Base-by-base conservation (phyloP, 2,888 invertebrate species). In the Cantharis rufa region DNA sequence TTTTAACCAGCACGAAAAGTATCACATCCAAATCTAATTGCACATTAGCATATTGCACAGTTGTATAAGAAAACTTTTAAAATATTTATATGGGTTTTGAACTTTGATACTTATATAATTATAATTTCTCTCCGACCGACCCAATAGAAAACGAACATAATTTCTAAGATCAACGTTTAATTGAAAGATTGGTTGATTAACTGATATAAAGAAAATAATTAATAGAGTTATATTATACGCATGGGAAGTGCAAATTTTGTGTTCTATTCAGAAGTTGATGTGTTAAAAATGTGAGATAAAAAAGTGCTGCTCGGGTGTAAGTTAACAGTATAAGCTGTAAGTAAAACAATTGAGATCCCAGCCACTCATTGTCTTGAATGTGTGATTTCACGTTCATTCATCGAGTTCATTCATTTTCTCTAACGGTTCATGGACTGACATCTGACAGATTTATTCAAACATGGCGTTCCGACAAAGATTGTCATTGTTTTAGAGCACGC, bases 331-430 rank as follows among this genome's bases (percentile, higher is more conserved):
- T 76, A 71, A 73, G 69, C 66, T 71, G 68, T 78, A 76, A 78
- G 76, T 78, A 71, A 78, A 78, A 78, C 76, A 75, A 78, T 76
- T 76, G 73, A 71, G 72, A 78, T 78, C 78, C 70, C 74, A 78
- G 74, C 62, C 48, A 68, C 74, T 76, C 76, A 78, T 78, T 78
- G 78, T 78, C 74, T 76, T 70, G 74, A 78, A 74, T 76, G 78
- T 78, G 78, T 76, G 76, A 77, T 74, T 76, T 76, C 76, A 76
- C 78, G 78, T 78, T 78, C 78, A 78, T 78, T 78, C 78, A 78
- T 80, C 79, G 78, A 78, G 80, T 79, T 81, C 81, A 81, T 81
- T 81, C 80, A 81, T 80, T 81, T 81, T 78, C 79, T 78, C 79
- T 81, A 80, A 80, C 80, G 80, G 81, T 81, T 74, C 77, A 69